Base-by-base conservation (phyloP, 2,888 invertebrate genomes). In the Acanthosoma haemorrhoidale region DNA sequence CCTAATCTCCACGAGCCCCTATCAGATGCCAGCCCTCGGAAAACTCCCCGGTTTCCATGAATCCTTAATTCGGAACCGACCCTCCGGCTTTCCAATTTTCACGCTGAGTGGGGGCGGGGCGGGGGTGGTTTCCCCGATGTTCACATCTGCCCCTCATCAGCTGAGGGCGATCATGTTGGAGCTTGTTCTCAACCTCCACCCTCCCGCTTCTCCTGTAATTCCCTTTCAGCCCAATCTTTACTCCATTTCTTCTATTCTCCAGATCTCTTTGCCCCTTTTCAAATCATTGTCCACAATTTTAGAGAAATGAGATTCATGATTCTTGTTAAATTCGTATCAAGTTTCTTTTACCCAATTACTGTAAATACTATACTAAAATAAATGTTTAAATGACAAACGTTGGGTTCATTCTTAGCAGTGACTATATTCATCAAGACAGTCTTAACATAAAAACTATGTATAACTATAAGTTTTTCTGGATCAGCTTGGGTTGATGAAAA, bases 41-140 rank as follows among this genome's bases (percentile, higher is more conserved):
- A 51, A 51, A 51, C 63, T 38, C 63, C 31, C 34, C 57, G 16
- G 32, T 64, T 64, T 64, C 64, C 64, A 64, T 64, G 64, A 64
- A 64, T 64, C 64, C 64, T 41, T 64, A 64, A 64, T 64, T 64
- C 64, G 41, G 39, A 13, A 0, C 18, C 25, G 29, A 34, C 59
- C 32, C 34, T 59, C 59, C 34, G 38, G 25, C 15, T 51, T 51
- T 51, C 51, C 51, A 51, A 51, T 51, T 51, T 51, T 25, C 51
- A n/a, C 51, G 60, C 18, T 16, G 60, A 36, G 60, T 16, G 60
- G 16, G 2, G 15, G 60, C 3, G 15, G 31, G 31, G 6, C 29
- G 32, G 15, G 32, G 59, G 60, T 18, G 60, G 60, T 32, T 32
- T 34, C 34, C 60, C 60, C 29, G 60, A 34, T 60, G 32, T 60